Base-by-base conservation (phyloP, 2,888 invertebrate species). In the Pachymerium ferrugineum region DNA sequence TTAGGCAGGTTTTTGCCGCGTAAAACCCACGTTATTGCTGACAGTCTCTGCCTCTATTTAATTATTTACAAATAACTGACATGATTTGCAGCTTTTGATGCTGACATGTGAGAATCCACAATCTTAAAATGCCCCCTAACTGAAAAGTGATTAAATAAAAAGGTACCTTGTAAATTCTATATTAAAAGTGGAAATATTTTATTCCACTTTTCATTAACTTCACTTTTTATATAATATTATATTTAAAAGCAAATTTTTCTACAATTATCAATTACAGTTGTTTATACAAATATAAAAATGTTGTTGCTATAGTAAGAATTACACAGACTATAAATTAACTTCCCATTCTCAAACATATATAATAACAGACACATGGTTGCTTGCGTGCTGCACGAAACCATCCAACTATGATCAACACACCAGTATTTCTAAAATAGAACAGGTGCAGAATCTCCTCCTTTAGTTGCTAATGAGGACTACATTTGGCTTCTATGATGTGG, bases 301-400 rank as follows among this genome's bases (percentile, higher is more conserved):
- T 25, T 54, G 54, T 54, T 54, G 54, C 54, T 25, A 54, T 54
- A 28, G 54, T 54, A 54, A 54, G 54, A 54, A 54, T 54, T 54
- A 54, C n/a, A n/a, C 25, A 54, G 54, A 54, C 54, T 14, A 54
- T 54, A 54, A 54, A 54, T 54, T 54, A 54, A 54, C 10, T 28
- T 54, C 10, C 25, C 54, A 54, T 54, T 54, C 54, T 54, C 10
- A 25, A 14, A 14, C 14, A 54, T 54, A 22, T 54, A 54, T 54
- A 54, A 54, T 54, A 54, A 54, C 54, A 54, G 54, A 54, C 54
- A 22, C 25, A 54, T 25, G 54, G 54, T 54, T 12, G 22, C 10
- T 54, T 54, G 54, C 54, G 54, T 54, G 54, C 54, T 25, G 54
- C 54, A 54, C 54, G 54, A 54, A 54, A 22, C 28, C 54, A 54